Percentiles rank a stretch among this genome's conserved stretches.
phyloP scores from a whole-genome alignment of 2,888 invertebrate genomes.

The Drosophila colorata region DNA sequence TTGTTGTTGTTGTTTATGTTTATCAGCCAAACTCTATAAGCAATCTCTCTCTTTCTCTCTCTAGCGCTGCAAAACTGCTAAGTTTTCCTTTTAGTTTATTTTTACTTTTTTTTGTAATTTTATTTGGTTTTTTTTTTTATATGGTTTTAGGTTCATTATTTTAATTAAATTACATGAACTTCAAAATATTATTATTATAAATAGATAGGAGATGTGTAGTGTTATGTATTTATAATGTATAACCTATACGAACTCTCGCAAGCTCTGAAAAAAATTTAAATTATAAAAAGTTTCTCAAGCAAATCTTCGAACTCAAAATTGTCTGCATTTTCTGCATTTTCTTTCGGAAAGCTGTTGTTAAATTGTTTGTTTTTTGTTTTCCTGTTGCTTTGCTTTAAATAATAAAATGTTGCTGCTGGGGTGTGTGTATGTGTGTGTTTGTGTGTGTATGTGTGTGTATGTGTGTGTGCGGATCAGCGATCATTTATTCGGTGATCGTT shows the following conservation, averaged over 20 bases:
- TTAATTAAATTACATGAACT: conserved; percentile 84
- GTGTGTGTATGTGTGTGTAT: conserved; percentile 10
- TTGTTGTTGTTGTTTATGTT: conserved; percentile 22
- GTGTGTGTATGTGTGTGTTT: conserved; percentile 25
- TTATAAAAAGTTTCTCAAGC: conserved; percentile 67
- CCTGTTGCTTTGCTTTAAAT: conserved; percentile 45
- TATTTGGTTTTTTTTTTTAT: conserved; percentile 64
- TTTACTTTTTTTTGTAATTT: conserved; percentile 61
- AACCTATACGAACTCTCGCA: conserved; percentile 77
- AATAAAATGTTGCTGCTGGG: conserved; percentile 58
- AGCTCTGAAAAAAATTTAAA: conserved; percentile 69
- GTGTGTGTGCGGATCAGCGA: conserved; percentile 37
- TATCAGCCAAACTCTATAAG: conserved; percentile 60
- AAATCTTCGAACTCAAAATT: conserved; percentile 36
- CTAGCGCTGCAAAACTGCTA: conserved; percentile 50
- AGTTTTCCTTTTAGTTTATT: conserved; percentile 44
- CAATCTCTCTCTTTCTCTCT: conserved; percentile 37
- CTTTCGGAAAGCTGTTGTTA: conserved; percentile 34
- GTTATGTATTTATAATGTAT: conserved; percentile 78
- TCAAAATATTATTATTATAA: conserved; percentile 79
- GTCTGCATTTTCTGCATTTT: conserved; percentile 25
- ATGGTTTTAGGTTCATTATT: conserved; percentile 82
- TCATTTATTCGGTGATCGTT: conserved; percentile 86
- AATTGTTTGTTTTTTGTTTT: conserved; percentile 14
- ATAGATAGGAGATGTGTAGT: conserved; percentile 78